Evolutionary conservation across 2,797 vertebrate genomes (phyloP), one percentile per base, ranked within the genome.

Genomic region (Cichlasoma orientale): DNA sequence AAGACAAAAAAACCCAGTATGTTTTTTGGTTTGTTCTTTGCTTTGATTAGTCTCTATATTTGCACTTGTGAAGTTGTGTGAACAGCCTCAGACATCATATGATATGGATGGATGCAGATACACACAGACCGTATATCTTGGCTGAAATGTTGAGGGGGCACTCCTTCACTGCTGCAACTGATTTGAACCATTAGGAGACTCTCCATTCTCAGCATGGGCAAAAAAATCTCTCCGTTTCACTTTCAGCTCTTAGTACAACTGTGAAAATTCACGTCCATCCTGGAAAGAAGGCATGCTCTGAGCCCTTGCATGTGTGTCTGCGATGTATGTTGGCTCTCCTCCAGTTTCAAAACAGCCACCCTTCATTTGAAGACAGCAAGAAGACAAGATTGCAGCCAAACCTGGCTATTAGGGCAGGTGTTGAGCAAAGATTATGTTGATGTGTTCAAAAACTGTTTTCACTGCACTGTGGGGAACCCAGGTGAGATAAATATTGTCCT

Each of bases 121-220:
- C 84, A 59, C 55, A 77, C 27, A 74, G 75, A 77, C 59, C 58
- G 72, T 88, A 89, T 86, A 29, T 88, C 88, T 86, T 89, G 80
- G 82, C 85, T 57, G 63, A 72, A 87, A 85, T 82, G 76, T 79
- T 91, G 79, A 93, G 86, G 89, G 89, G 82, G 82, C 72, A 74
- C 77, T 86, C 31, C 23, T 71, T 73, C 83, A 88, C 90, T 90
- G 88, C 89, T 88, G 83, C 84, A 78, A 16, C 23, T 73, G 72
- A 83, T 75, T 68, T 21, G 29, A 80, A 77, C 86, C 77, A 31
- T 21, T 52, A 66, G 81, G 82, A 75, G 72, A 78, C 38, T 74
- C 77, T 58, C 56, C 38, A 12, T 58, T 79, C 74, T 79, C 75
- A 54, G 70, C 33, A 56, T 41, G 41, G 44, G 31, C 52, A 69